Evolutionary conservation across 2,113 vertebrate species (phyloP).

Genomic region (Todiramphus saurophagus): DNA sequence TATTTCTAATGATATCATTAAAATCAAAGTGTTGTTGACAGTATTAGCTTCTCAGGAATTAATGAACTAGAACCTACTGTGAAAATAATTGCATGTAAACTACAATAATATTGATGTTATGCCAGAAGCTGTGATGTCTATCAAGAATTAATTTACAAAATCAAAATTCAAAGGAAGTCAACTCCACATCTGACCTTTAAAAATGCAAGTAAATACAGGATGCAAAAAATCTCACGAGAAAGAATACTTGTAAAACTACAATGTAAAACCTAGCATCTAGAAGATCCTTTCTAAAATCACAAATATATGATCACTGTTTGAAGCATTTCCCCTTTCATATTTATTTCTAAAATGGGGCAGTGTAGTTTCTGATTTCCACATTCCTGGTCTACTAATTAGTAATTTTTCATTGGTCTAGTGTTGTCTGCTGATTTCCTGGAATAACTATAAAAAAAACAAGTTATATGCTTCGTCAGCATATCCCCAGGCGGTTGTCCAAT

Average conservation of each 20-base stretch:
- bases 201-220: not conserved
- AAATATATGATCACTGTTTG: not conserved
- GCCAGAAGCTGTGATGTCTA: not conserved
- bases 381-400: not conserved
- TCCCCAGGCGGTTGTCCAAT: not conserved
- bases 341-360: not conserved
- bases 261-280: not conserved
- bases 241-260: not conserved
- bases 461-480: not conserved
- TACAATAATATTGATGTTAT: not conserved
- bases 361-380: not conserved
- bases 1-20: slow-evolving; percentile 22
- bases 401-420: not conserved
- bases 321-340: not conserved
- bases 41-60: not conserved
- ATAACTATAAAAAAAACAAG: not conserved
- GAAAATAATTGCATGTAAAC: slow-evolving; percentile 38
- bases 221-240: not conserved
- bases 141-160: not conserved
- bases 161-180: not conserved
- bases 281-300: not conserved
- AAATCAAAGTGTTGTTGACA: not conserved
- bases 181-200: not conserved
- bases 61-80: slow-evolving; percentile 21
- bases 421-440: not conserved